Conservation (phyloP, 2,113 vertebrate species). For the Pongo pygmaeus region DNA sequence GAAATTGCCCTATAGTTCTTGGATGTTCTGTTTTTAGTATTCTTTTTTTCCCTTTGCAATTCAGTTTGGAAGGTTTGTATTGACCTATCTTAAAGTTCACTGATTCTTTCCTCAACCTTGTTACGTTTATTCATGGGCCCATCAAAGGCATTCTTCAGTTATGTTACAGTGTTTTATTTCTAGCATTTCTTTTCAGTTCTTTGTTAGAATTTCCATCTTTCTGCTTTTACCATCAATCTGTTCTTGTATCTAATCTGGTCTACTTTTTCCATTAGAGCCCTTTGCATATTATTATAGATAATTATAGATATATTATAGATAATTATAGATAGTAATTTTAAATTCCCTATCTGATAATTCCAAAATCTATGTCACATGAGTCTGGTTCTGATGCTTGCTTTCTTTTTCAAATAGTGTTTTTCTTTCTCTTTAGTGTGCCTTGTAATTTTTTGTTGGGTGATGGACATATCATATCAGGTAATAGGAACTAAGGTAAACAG, state of each 20-base stretch:
- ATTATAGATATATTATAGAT: too few species aligned
- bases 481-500: not conserved
- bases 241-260: not conserved
- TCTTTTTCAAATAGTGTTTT: not conserved
- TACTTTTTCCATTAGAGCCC: not conserved
- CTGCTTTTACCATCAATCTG: not conserved
- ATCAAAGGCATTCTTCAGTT: not conserved
- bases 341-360: not conserved
- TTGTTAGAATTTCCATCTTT: slow-evolving; percentile 6
- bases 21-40: not conserved
- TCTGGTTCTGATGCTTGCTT: not conserved
- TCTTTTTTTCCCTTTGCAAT: not conserved
- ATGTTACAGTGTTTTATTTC: not conserved
- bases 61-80: not conserved
- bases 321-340: not conserved
- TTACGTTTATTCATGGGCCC: not conserved
- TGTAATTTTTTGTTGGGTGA: not conserved
- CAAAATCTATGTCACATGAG: not conserved
- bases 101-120: not conserved
- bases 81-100: not conserved
- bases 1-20: not conserved
- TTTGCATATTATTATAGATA: not conserved
- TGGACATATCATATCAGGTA: not conserved
- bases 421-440: not conserved
- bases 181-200: not conserved